Evolutionary conservation across 2,888 invertebrate species (phyloP).

Genomic region (Heliconius ismenius): DNA sequence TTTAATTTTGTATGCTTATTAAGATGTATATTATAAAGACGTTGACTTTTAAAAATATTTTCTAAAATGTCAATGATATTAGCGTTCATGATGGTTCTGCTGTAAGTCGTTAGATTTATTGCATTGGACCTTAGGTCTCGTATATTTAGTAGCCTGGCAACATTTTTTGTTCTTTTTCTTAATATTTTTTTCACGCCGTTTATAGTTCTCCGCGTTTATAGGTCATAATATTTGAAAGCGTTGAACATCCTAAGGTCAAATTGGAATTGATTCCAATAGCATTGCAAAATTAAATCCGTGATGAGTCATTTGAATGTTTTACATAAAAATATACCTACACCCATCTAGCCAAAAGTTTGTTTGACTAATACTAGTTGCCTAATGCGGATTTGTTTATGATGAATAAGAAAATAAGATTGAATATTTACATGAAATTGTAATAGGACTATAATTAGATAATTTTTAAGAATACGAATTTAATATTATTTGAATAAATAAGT

Average conservation of each 20-base stretch:
- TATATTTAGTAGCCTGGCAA: slow-evolving; percentile 6
- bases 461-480: too few relatives aligned
- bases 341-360: neutral
- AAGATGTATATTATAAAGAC: neutral
- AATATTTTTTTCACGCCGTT: neutral
- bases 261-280: slow-evolving; percentile 21
- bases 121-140: neutral
- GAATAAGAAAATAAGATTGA: neutral
- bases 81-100: neutral
- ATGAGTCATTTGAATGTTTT: slow-evolving; percentile 18
- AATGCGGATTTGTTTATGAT: neutral
- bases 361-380: neutral
- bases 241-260: slow-evolving; percentile 25
- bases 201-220: slow-evolving; percentile 3
- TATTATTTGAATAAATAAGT: too few relatives aligned
- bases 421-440: neutral
- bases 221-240: slow-evolving; percentile 24
- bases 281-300: slow-evolving; percentile 19
- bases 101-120: neutral
- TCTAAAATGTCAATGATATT: slow-evolving; percentile 10
- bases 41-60: slow-evolving; percentile 11
- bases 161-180: neutral
- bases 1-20: neutral
- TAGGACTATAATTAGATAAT: too few relatives aligned
- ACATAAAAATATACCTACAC: neutral